phyloP scores from a whole-genome alignment of 1,140 invertebrate species.

The Doryteuthis pealeii region DNA sequence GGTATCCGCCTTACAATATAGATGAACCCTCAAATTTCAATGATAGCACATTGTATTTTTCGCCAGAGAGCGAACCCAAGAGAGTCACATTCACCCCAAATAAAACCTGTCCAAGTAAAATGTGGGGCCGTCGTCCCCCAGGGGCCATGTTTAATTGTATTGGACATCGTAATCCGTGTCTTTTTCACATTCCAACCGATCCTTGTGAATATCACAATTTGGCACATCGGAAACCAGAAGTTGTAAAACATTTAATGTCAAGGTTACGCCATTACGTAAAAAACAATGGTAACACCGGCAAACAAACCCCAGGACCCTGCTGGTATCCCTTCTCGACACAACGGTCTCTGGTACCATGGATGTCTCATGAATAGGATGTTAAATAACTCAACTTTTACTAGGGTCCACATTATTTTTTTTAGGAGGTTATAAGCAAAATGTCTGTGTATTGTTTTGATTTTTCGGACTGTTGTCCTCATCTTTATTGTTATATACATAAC shows the following conservation, averaged over 20 bases:
- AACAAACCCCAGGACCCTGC: conserved; percentile 39
- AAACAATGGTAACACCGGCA: conserved; percentile 38
- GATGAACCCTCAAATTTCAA: not conserved
- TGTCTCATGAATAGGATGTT: conserved; percentile 24
- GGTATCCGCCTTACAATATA: conserved; percentile 41
- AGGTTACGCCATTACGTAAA: conserved; percentile 27
- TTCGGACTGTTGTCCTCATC: too few relatives aligned
- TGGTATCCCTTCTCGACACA: conserved; percentile 35
- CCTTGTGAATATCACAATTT: conserved; percentile 84
- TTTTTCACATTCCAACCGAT: conserved; percentile 78
- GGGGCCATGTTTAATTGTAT: conserved; percentile 63
- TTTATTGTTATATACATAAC: too few relatives aligned
- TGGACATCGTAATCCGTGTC: conserved; percentile 69
- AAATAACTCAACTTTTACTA: too few relatives aligned
- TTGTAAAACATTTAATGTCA: conserved; percentile 63
- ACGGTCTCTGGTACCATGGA: conserved; percentile 47
- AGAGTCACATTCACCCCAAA: not conserved
- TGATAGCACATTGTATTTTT: not conserved
- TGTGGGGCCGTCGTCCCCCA: conserved; percentile 43
- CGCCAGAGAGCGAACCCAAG: not conserved
- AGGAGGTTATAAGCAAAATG: too few relatives aligned
- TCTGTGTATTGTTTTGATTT: too few relatives aligned
- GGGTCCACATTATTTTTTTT: too few relatives aligned
- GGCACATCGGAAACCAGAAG: conserved; percentile 54
- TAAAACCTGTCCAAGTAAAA: conserved; percentile 31